Base-by-base conservation (phyloP, 2,797 vertebrate species). In the Malurus leucopterus region DNA sequence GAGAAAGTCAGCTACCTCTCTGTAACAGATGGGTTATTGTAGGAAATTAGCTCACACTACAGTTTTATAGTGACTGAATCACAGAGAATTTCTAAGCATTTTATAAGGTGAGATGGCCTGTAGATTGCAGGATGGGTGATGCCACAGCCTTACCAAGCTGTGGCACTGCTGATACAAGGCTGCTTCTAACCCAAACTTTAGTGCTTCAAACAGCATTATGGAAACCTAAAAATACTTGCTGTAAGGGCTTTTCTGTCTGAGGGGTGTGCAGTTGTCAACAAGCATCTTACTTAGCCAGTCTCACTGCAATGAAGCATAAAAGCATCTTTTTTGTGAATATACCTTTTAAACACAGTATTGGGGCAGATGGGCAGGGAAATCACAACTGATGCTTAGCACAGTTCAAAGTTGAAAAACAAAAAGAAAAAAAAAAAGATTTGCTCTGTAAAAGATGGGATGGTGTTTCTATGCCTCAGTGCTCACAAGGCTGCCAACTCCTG, bases 1-100 rank as follows among this genome's bases (percentile, higher is more conserved):
- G 44, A 88, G 36, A 93, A 82, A 90, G 27, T 67, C 79, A 84
- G 34, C 46, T 68, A 29, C 57, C 94, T 91, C 79, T 81, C 71
- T 50, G 49, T 70, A 93, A 89, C 44, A 88, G 58, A 89, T 67
- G 63, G 84, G 34, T 38, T 90, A 65, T 44, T 92, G 53, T 84
- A 86, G 81, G 62, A 96, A 95, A 96, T 91, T 80, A 95, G 63
- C 55, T 93, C 51, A 93, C 14, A 9, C 41, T 83, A 75, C 22
- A 84, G 63, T 71, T 92, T 90, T 67, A 81, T 43, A 91, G 67
- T 8, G 34, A 70, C 22, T 83, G 73, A 89, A 77, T 87, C 36
- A 67, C 8, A 86, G 47, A 83, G 77, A 71, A 77, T 59, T 94
- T 58, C 49, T 44, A 76, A 50, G n/a, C 30, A 29, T 86, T 90